Evolutionary conservation across 1,140 invertebrate genomes (phyloP), one percentile per base, ranked within the genome.

Genomic region (Drosophila seguyi): DNA sequence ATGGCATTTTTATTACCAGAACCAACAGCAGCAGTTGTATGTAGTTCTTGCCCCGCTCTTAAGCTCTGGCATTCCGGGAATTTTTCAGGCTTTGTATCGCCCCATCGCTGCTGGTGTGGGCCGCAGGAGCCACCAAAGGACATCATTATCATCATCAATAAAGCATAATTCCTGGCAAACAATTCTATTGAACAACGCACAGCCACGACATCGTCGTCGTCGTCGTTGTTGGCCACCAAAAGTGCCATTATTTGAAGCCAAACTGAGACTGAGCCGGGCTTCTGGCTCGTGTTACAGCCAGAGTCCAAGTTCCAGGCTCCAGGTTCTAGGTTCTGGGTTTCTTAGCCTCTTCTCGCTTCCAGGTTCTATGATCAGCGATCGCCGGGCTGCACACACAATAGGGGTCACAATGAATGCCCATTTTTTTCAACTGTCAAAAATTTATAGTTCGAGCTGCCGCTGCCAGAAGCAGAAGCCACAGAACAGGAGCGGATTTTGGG

Each of bases 341-440:
- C 18, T 27, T 31, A 36, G 27, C 22, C 36, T 16, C 45, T 65
- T 11, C 38, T 60, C 39, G 44, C 45, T 16, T 36, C 27, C 25
- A 38, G 25, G 18, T 38, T 22, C 45, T 39, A 81, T 80, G 85
- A 90, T 90, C 85, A 65, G 84, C 52, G 76, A 72, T 78, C 75
- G 77, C 67, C 63, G 71, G 71, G 59, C 31, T 2, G 81, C 86
- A 87, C 61, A 85, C 85, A 90, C 86, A 91, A 90, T 90, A 90
- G 87, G 86, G 86, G 86, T 90, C 91, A 92, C 87, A 92, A 92
- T 92, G 87, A 82, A 79, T 84, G 77, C 86, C 81, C 73, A 92
- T 92, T 92, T 92, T 92, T 92, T 77, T 74, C 80, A 92, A 92
- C 86, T 92, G 91, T 92, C 91, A 92, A 92, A 91, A 92, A 88